Base-by-base conservation (phyloP, 2,113 vertebrate genomes). In the Megaceryle maxima region DNA sequence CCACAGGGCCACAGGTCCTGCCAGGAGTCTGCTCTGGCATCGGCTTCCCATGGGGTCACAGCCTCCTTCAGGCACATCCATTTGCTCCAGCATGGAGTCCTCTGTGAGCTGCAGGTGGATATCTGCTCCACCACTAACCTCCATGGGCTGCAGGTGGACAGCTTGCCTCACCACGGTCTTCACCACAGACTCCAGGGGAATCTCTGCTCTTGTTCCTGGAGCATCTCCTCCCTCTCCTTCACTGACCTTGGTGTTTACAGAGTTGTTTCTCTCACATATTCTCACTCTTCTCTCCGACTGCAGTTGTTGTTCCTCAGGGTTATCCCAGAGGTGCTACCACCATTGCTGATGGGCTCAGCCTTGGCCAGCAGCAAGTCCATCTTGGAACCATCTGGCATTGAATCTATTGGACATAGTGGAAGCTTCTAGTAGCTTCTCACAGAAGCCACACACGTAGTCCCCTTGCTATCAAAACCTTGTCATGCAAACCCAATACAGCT, bases 271-370 rank as follows among this genome's bases (percentile, higher is more conserved):
- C 51, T 35, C 33, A 48, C 22, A 13, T 35, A 5, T 25, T 68
- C 66, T 48, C 66, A 68, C 64, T 33, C 64, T 28, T 33, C 28
- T 44, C 67, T 18, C 31, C 8, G 11, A 15, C 33, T 68, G 31
- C 66, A 69, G 11, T 44, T 44, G 33, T 17, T 26, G 16, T 63
- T 63, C 22, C 16, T 13, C 67, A 26, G 33, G 28, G 5, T 41
- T 41, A 5, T 33, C 35, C 7, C 59, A 51, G 35, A 63, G 35
- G 59, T 0, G 1, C 46, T 25, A 26, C 28, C 35, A 33, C 20
- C 3, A 1, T 50, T 3, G 0, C 21, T 19, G 44, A 19, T 11
- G 16, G 28, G 55, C 41, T 75, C 7, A 0, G 10, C 73, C 73
- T 75, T 21, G 55, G 51, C 51, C 51, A 53, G 51, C 48, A 50